Percentiles rank a stretch among this genome's conserved stretches.
Conservation (phyloP, 2,888 invertebrate species). For the Calliopum simillimum region DNA sequence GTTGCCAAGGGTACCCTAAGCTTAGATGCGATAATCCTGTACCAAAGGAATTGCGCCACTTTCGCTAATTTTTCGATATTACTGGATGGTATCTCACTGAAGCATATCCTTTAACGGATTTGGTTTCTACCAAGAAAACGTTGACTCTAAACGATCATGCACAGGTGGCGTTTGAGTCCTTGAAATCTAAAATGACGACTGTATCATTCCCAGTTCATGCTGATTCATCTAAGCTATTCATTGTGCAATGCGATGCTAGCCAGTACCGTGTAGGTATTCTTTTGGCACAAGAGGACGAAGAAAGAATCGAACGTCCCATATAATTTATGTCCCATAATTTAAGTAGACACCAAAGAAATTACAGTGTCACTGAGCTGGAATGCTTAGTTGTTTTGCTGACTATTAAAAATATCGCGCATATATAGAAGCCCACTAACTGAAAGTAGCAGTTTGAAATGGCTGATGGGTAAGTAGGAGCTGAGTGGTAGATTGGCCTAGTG, state of each 20-base stretch:
- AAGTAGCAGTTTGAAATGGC: constrained; percentile 33
- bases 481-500: constrained; percentile 21
- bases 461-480: constrained; percentile 22
- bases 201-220: constrained; percentile 33
- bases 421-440: constrained; percentile 34
- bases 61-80: too few species aligned
- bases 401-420: constrained; percentile 38
- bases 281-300: neutral
- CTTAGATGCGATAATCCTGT: too few species aligned
- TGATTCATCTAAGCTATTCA: constrained; percentile 27
- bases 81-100: constrained; percentile 9
- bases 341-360: constrained; percentile 27
- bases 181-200: constrained; percentile 21
- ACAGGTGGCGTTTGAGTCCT: constrained; percentile 1
- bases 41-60: too few species aligned
- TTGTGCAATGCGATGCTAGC: constrained; percentile 35
- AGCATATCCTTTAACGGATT: constrained; percentile 17
- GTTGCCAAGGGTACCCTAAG: too few species aligned
- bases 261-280: constrained; percentile 32
- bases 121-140: constrained; percentile 17
- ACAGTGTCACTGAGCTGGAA: constrained; percentile 30
- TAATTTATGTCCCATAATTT: constrained; percentile 35
- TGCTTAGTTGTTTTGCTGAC: constrained; percentile 32
- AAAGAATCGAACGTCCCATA: constrained; percentile 30
- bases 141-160: neutral